Base-by-base conservation (phyloP, 2,888 invertebrate species). In the Agriopis aurantiaria region DNA sequence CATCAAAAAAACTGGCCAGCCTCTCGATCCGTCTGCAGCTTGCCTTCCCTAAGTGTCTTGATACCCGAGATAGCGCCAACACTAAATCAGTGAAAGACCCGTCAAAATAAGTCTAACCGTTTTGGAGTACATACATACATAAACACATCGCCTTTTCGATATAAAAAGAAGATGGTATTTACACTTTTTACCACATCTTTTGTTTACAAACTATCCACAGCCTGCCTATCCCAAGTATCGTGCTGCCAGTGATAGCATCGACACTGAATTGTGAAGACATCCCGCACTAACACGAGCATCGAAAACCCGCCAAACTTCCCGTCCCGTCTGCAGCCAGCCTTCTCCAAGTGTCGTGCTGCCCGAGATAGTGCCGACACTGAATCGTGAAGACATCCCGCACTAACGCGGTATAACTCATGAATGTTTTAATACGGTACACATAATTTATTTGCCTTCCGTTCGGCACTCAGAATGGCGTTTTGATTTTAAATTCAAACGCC, bases 381-480 rank as follows among this genome's bases (percentile, higher is more conserved):
- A 73, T 75, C 78, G 78, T 75, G 78, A 69, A 68, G 69, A 80
- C 82, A 80, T 75, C 73, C 75, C 71, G 68, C 67, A 57, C 63
- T 52, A 72, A 71, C 58, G 74, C 76, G 75, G 76, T 78, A 79
- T 81, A 80, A 81, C 79, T 83, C 83, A 85, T 82, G 85, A 83
- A 82, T 84, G 84, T 85, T 83, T 82, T 81, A 83, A 85, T 82
- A 81, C 80, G 76, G 77, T 70, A 73, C 75, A 73, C 75, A 73
- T 75, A 71, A 76, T 80, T 79, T 81, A 80, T 82, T 79, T 76
- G 75, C 79, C 79, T 78, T 78, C 77, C 73, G 77, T 74, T 79
- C 75, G 75, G 69, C 75, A 71, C 71, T 69, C 59, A 59, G 58
- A 68, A 70, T 65, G 66, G 65, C 62, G 43, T 59, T 59, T 33